Percentiles rank a stretch among this genome's conserved stretches.
phyloP scores from a whole-genome alignment of 1,140 invertebrate species.

The Armadillidium nasatum region DNA sequence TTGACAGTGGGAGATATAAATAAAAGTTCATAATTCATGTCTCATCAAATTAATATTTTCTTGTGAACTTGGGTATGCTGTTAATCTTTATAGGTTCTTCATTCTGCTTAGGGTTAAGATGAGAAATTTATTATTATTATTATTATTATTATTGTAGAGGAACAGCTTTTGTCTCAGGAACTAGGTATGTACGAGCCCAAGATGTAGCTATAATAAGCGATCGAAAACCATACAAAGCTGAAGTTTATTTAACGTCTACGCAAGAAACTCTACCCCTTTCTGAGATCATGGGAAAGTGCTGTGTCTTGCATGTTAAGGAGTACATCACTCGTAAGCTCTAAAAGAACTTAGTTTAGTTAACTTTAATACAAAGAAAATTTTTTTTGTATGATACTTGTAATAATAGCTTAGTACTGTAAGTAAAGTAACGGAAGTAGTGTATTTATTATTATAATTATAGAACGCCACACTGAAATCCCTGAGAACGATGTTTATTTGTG shows the following conservation, averaged over 20 bases:
- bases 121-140: conserved; percentile 34
- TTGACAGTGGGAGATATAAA: too few relatives aligned
- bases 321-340: conserved; percentile 76
- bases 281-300: conserved; percentile 84
- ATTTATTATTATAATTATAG: conserved; percentile 56
- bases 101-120: too few relatives aligned
- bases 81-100: too few relatives aligned
- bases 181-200: conserved; percentile 80
- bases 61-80: too few relatives aligned
- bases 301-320: conserved; percentile 83
- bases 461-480: conserved; percentile 85
- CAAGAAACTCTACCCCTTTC: conserved; percentile 87
- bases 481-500: conserved; percentile 91
- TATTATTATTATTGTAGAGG: conserved; percentile 66
- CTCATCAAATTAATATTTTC: too few relatives aligned
- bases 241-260: conserved; percentile 84
- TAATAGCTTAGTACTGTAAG: too few relatives aligned
- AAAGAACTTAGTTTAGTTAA: too few relatives aligned
- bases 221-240: conserved; percentile 87
- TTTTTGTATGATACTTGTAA: too few relatives aligned
- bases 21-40: too few relatives aligned
- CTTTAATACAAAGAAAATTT: too few relatives aligned
- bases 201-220: conserved; percentile 64
- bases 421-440: too few relatives aligned
- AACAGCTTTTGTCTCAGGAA: conserved; percentile 85